Evolutionary conservation across 2,797 vertebrate species (phyloP).

Genomic region (Malacoraja senta): DNA sequence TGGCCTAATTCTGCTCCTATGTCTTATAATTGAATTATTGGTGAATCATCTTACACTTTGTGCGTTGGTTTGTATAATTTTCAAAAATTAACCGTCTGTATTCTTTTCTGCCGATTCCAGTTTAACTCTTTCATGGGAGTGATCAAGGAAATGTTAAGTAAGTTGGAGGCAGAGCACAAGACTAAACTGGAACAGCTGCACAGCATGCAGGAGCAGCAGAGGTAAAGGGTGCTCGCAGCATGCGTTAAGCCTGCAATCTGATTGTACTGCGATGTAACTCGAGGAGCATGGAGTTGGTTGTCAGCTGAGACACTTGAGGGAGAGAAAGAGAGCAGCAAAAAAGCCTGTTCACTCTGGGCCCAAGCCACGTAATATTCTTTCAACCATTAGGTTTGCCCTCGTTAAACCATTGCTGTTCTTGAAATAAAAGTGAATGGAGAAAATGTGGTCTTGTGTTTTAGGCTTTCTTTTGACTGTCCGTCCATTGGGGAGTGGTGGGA

Average conservation of each 20-base stretch:
- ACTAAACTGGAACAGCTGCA: conserved; percentile 96
- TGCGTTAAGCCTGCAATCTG: not conserved
- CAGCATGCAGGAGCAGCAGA: conserved; percentile 94
- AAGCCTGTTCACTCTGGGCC: not conserved
- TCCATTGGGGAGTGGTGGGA: not conserved
- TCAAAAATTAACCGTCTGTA: not conserved
- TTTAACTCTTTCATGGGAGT: conserved; percentile 97
- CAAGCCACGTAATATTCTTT: not conserved
- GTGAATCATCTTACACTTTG: not conserved
- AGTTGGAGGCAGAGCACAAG: conserved; percentile 90
- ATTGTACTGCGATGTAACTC: not conserved
- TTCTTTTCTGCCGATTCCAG: conserved; percentile 51
- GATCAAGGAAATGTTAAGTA: conserved; percentile 89
- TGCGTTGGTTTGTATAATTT: not conserved
- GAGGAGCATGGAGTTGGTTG: not conserved
- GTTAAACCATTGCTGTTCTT: not conserved
- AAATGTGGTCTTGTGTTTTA: not conserved
- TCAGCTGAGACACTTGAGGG: not conserved
- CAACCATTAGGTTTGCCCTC: not conserved
- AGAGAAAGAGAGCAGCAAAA: not conserved
- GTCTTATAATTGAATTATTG: not conserved
- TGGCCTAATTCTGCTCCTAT: no score
- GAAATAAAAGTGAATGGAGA: conserved; percentile 12
- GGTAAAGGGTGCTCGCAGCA: conserved; percentile 58
- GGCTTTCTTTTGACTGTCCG: not conserved